Percentiles rank a stretch among this genome's conserved stretches.
These are phyloP conservation scores for Sisyra terminalis DNA, from an alignment of 2,888 invertebrate genomes.

Conservation along the genomic window DNA sequence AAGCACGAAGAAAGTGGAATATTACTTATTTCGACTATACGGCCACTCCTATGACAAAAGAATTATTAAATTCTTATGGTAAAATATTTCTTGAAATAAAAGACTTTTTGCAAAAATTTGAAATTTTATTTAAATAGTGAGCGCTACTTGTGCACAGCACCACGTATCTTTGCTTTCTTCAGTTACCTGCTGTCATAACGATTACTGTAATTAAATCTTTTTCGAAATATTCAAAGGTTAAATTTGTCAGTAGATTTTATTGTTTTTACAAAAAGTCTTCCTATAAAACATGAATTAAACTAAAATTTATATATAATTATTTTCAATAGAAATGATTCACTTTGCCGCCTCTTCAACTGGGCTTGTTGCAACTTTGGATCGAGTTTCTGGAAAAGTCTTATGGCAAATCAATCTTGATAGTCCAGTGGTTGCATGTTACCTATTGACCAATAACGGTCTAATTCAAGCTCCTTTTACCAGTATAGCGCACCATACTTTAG, in stretches of 20 bases:
- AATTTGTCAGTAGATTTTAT: no score
- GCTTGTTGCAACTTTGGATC: conserved; percentile 67
- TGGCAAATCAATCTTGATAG: conserved; percentile 82
- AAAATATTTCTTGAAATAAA: no score
- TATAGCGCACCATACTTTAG: conserved; percentile 72
- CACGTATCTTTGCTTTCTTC: no score
- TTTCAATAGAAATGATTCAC: conserved; percentile 58
- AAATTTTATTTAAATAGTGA: neutral
- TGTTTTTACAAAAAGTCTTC: neutral
- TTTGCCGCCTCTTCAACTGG: conserved; percentile 84
- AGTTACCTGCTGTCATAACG: no score
- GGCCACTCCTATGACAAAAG: conserved; percentile 60
- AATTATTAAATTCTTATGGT: conserved; percentile 70
- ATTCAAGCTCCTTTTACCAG: conserved; percentile 77
- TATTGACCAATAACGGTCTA: conserved; percentile 57
- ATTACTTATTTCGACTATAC: conserved; percentile 94
- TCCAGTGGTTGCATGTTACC: conserved; percentile 81
- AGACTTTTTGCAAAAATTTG: no score
- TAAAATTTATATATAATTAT: conserved; percentile 9
- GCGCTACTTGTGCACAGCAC: no score
- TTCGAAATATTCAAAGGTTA: no score
- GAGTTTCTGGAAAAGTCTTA: conserved; percentile 59
- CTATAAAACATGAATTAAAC: neutral
- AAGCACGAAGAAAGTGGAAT: conserved; percentile 71
- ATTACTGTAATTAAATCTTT: no score